Percentiles rank a stretch among this genome's conserved stretches.
These are phyloP conservation scores for Albula goreensis DNA, from an alignment of 2,113 vertebrate species.

Conservation along the genomic window DNA sequence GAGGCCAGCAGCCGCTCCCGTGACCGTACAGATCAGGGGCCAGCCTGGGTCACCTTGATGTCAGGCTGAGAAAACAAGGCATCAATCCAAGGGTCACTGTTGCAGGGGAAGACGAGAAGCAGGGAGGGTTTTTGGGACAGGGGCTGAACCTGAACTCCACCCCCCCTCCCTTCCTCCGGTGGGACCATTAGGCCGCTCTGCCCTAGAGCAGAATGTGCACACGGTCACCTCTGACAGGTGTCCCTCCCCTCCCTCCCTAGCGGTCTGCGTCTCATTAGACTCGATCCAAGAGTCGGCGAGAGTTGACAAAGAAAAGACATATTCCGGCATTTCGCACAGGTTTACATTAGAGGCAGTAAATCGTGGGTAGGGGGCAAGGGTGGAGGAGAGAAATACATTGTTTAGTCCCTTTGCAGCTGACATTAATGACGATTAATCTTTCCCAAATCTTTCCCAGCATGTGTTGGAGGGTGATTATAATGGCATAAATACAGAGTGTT, in stretches of 20 bases:
- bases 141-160: neutral
- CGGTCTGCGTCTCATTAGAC: constrained; percentile 21
- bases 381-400: constrained; percentile 17
- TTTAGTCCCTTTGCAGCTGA: neutral
- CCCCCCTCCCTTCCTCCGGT: too few species aligned
- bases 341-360: constrained; percentile 11
- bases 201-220: constrained; percentile 19
- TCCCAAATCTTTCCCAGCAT: constrained; percentile 27
- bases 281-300: constrained; percentile 23
- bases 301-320: constrained; percentile 28
- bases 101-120: neutral
- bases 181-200: neutral
- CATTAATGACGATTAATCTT: constrained; percentile 33
- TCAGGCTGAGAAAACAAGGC: neutral
- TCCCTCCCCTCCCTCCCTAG: constrained; percentile 18
- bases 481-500: constrained; percentile 39
- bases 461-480: constrained; percentile 41
- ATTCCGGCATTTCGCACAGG: neutral
- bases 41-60: neutral
- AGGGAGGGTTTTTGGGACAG: neutral
- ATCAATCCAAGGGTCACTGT: neutral
- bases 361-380: neutral
- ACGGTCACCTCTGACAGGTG: constrained; percentile 37
- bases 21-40: neutral
- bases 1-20: neutral